These are phyloP conservation scores for Merops nubicus DNA, from an alignment of 2,113 vertebrate genomes.

Conservation along the genomic window DNA sequence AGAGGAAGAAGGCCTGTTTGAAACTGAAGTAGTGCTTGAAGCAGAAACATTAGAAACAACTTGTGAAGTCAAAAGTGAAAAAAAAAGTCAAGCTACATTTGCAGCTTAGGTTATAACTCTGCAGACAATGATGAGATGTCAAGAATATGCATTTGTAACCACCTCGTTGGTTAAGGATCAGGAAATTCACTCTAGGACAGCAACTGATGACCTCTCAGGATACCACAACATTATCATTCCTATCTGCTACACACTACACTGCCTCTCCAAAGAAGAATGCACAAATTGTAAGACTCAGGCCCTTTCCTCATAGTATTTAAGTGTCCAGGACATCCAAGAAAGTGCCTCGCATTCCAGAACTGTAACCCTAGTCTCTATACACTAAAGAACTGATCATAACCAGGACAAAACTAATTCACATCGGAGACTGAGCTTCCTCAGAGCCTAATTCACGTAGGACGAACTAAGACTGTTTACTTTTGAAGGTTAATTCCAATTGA, in stretches of 20 bases:
- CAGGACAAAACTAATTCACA: background rate
- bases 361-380: background rate
- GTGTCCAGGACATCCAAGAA: background rate
- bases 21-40: background rate
- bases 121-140: background rate
- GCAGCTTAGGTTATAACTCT: background rate
- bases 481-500: slow-evolving; percentile 25
- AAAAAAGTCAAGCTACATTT: background rate
- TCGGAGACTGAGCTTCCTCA: background rate
- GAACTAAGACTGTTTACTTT: slow-evolving; percentile 3
- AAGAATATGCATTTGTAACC: background rate
- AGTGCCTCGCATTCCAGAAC: background rate
- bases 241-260: background rate
- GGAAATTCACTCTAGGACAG: background rate
- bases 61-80: background rate
- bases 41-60: background rate
- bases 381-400: background rate
- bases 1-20: background rate
- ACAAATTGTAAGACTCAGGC: background rate
- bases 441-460: background rate
- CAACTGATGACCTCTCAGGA: background rate
- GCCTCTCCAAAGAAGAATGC: background rate
- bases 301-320: background rate
- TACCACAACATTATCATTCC: background rate
- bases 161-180: background rate